These are phyloP conservation scores for Micromys minutus DNA, from an alignment of 2,113 vertebrate species.

Conservation along the genomic window DNA sequence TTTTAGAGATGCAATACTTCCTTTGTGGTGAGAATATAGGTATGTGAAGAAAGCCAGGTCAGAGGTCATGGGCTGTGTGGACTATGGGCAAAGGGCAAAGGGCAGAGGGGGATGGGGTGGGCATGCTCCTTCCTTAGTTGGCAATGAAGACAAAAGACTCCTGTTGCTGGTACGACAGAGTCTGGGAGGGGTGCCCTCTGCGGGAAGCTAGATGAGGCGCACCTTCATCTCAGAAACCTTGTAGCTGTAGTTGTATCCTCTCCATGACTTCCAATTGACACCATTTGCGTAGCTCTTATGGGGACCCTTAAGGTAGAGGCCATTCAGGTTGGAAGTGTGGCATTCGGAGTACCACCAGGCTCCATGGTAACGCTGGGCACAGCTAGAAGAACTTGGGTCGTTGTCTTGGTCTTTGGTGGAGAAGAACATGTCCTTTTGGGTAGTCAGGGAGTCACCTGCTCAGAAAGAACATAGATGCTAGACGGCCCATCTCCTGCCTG, in stretches of 20 bases:
- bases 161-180: neutral
- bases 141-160: rapidly evolving
- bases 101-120: rapidly evolving
- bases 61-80: rapidly evolving
- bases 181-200: neutral
- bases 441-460: conserved; percentile 75
- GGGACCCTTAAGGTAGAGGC: conserved; percentile 69
- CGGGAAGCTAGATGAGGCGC: neutral
- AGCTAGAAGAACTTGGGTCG: conserved; percentile 34
- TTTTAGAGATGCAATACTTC: neutral
- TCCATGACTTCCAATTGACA: conserved; percentile 73
- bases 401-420: conserved; percentile 81
- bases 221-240: conserved; percentile 78
- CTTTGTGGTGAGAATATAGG: neutral
- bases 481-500: neutral
- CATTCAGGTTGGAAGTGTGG: conserved; percentile 77
- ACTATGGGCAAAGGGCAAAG: neutral
- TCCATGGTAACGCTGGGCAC: conserved; percentile 52
- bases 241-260: conserved; percentile 74
- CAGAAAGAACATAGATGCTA: neutral
- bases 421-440: conserved; percentile 71
- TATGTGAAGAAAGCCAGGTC: rapidly evolving
- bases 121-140: neutral
- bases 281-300: conserved; percentile 70
- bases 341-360: conserved; percentile 74